These are phyloP conservation scores for Leptocoma aspasia DNA, from an alignment of 2,113 vertebrate genomes.

Conservation along the genomic window DNA sequence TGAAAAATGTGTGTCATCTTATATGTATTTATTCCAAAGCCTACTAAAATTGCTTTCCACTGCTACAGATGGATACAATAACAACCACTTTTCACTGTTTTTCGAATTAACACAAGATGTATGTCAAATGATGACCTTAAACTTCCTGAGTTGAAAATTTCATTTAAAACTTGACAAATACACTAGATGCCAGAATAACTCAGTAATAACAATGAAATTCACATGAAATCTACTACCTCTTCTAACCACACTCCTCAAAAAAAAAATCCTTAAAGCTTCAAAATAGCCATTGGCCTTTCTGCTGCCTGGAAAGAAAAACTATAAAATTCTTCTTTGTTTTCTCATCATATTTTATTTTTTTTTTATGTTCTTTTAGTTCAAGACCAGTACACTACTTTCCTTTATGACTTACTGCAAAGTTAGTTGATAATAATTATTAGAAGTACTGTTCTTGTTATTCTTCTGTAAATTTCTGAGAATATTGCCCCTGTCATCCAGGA, in stretches of 20 bases:
- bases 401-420: neutral
- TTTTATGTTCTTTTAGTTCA: neutral
- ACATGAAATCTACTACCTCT: neutral
- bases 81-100: constrained; percentile 60
- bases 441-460: neutral
- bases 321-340: neutral
- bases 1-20: constrained; percentile 71
- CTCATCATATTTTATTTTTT: neutral
- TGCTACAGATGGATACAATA: constrained; percentile 58
- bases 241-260: neutral
- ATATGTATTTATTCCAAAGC: constrained; percentile 68
- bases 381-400: neutral
- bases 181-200: neutral
- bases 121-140: constrained; percentile 65
- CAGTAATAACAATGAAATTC: neutral
- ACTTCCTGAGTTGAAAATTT: constrained; percentile 45
- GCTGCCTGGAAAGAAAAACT: neutral
- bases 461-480: neutral
- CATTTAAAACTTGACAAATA: constrained; percentile 61
- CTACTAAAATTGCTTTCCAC: constrained; percentile 54
- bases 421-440: neutral
- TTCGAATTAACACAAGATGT: constrained; percentile 58
- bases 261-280: neutral
- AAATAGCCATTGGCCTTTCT: neutral
- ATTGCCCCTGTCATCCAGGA: neutral